Evolutionary conservation across 2,113 vertebrate genomes (phyloP).

Genomic region (Pomatorhinus ruficollis): DNA sequence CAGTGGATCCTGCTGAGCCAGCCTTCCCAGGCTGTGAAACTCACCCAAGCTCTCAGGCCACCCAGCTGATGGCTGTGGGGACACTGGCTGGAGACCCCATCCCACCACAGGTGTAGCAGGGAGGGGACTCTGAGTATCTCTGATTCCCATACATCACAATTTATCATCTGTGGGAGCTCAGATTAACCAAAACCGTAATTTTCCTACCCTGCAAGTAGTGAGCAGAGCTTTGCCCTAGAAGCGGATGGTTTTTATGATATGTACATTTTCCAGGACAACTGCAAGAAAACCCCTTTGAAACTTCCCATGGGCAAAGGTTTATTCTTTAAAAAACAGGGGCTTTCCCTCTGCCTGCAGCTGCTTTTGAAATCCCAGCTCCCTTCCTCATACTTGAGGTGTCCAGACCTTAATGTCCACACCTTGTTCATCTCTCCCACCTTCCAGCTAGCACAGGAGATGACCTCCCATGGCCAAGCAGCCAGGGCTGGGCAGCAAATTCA

Average conservation of each 20-base stretch:
- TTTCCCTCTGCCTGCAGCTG: background rate
- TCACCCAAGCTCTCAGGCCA: background rate
- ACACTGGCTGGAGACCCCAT: fast-evolving
- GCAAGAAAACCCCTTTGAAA: background rate
- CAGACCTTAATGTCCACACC: background rate
- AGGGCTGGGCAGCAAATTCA: background rate
- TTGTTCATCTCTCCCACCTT: background rate
- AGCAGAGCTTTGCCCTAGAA: background rate
- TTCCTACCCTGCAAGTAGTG: background rate
- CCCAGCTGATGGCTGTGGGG: background rate
- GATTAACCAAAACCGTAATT: background rate
- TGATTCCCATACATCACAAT: background rate
- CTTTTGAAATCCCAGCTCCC: background rate
- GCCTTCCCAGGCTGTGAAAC: background rate
- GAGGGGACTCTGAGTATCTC: background rate
- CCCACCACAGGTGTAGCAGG: background rate
- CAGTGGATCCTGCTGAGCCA: fast-evolving
- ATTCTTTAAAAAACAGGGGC: fast-evolving
- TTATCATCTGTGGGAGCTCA: background rate
- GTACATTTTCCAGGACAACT: background rate
- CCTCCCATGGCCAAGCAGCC: background rate
- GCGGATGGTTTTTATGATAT: fast-evolving
- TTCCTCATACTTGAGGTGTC: background rate
- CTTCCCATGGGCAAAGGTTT: background rate
- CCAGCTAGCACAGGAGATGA: background rate